phyloP scores from a whole-genome alignment of 1,140 invertebrate genomes.

The Drosophila sulfurigaster region DNA sequence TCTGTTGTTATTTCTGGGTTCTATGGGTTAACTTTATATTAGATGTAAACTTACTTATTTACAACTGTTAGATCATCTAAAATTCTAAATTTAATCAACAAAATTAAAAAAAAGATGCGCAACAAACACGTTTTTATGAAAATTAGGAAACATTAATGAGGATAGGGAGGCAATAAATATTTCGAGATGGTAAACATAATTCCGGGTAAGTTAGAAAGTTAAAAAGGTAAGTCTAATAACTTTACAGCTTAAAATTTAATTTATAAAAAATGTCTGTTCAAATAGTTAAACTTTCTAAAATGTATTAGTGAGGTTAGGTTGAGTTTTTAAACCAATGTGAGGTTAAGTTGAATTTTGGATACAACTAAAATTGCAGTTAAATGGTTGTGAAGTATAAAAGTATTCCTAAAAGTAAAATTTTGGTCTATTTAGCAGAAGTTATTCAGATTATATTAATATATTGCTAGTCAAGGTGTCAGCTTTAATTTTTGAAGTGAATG shows the following conservation, averaged over 20 bases:
- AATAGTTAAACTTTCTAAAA: background rate
- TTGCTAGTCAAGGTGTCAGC: too few species aligned
- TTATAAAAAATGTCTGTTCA: background rate
- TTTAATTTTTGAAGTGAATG: too few species aligned
- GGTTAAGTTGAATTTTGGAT: too few species aligned
- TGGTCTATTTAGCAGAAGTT: too few species aligned
- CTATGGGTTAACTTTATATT: constrained; percentile 44
- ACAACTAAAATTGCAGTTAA: too few species aligned
- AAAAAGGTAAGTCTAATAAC: background rate
- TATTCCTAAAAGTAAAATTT: too few species aligned
- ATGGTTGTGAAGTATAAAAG: too few species aligned
- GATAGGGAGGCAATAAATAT: background rate
- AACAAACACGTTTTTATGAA: constrained; percentile 14
- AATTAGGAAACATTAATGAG: background rate
- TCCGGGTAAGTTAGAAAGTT: background rate
- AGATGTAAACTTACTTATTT: constrained; percentile 39
- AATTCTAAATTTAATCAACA: constrained; percentile 34
- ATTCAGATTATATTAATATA: too few species aligned
- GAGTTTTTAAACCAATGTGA: background rate
- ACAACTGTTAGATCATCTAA: constrained; percentile 16
- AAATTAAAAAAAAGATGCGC: constrained; percentile 59
- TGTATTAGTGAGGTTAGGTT: constrained; percentile 15
- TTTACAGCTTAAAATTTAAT: background rate
- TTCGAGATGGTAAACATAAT: background rate
- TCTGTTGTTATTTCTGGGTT: constrained; percentile 42